Percentiles rank a stretch among this genome's conserved stretches.
phyloP scores from a whole-genome alignment of 1,140 invertebrate genomes.

The Idris sp. region DNA sequence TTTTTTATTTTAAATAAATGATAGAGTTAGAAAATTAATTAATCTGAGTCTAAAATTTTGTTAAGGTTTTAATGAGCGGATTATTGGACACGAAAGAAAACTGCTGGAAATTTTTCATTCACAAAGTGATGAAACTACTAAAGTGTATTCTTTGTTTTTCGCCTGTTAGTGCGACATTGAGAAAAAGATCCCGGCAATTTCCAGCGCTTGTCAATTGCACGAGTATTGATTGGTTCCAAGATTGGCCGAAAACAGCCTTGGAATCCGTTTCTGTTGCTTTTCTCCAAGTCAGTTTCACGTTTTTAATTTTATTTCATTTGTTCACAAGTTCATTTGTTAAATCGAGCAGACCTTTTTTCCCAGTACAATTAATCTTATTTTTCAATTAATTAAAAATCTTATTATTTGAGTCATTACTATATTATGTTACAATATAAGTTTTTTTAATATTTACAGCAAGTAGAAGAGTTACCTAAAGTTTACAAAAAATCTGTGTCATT shows the following conservation, averaged over 20 bases:
- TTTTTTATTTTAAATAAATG: no score
- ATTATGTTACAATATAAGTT: no score
- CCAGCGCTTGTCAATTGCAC: constrained; percentile 96
- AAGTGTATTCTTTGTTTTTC: constrained; percentile 94
- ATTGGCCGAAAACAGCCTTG: constrained; percentile 95
- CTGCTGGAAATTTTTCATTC: constrained; percentile 97
- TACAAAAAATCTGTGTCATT: constrained; percentile 81
- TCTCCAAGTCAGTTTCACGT: constrained; percentile 77
- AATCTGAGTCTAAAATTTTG: no score
- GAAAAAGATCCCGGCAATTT: constrained; percentile 92
- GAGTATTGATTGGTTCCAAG: constrained; percentile 96
- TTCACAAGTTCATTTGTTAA: no score
- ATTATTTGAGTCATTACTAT: no score
- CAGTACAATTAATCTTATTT: constrained; percentile 1
- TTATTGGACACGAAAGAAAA: constrained; percentile 93
- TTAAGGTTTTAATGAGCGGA: constrained; percentile 86
- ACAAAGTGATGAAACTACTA: constrained; percentile 86
- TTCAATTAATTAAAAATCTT: background rate
- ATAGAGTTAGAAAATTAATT: no score
- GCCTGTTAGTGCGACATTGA: constrained; percentile 90
- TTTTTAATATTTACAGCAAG: constrained; percentile 56
- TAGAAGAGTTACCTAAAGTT: constrained; percentile 67
- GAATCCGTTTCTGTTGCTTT: constrained; percentile 92
- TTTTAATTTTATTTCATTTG: constrained; percentile 41
- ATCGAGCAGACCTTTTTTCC: no score